Evolutionary conservation across 2,113 vertebrate genomes (phyloP).

Genomic region (Ariopsis seemanni): DNA sequence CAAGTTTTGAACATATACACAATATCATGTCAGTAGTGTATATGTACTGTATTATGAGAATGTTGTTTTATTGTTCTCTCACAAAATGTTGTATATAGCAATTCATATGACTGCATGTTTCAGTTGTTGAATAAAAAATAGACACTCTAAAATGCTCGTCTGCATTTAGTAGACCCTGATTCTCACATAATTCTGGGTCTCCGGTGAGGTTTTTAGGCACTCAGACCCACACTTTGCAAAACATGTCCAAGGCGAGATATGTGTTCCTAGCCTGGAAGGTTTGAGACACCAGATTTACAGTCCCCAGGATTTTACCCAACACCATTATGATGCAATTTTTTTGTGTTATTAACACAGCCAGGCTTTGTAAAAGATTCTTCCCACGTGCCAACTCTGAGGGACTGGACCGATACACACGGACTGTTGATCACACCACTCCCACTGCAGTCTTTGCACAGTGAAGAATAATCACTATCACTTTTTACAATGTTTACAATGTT

Average conservation of each 20-base stretch:
- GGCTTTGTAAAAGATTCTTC: too few species aligned
- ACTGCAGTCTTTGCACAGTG: too few species aligned
- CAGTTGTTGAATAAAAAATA: neutral
- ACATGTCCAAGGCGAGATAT: neutral
- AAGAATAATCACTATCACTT: too few species aligned
- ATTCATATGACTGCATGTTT: neutral
- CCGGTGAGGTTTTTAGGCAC: neutral
- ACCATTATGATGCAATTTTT: too few species aligned
- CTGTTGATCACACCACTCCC: too few species aligned
- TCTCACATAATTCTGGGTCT: neutral
- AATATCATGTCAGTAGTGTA: neutral
- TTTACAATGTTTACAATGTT: too few species aligned
- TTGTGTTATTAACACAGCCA: too few species aligned
- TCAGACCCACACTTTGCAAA: neutral
- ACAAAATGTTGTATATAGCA: neutral
- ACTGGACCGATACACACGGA: too few species aligned
- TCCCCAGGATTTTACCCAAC: too few species aligned
- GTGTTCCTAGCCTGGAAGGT: too few species aligned
- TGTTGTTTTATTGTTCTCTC: neutral
- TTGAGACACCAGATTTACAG: too few species aligned
- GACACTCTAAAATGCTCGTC: neutral
- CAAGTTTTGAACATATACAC: neutral
- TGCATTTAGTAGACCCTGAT: neutral
- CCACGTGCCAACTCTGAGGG: too few species aligned
- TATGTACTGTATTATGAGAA: neutral